These are phyloP conservation scores for Otis tarda DNA, from an alignment of 2,113 vertebrate genomes.

Conservation along the genomic window DNA sequence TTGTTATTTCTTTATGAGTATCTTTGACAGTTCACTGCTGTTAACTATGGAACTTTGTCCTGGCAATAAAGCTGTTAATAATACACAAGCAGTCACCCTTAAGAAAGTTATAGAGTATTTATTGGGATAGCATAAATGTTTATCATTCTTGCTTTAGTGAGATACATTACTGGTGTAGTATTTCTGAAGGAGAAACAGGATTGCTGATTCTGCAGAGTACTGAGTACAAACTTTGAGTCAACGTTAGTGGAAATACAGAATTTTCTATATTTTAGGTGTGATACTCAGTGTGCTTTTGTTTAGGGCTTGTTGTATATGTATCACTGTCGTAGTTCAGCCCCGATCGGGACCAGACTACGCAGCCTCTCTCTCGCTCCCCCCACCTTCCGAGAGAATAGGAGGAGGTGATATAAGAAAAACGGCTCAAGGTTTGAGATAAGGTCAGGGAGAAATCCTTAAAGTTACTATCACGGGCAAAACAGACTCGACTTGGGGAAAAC, in stretches of 20 bases:
- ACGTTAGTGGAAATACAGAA: neutral
- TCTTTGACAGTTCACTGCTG: conserved; percentile 45
- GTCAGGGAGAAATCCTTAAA: too few relatives aligned
- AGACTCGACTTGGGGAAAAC: too few relatives aligned
- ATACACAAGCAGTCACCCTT: neutral
- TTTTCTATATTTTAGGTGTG: neutral
- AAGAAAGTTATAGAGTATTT: conserved; percentile 28
- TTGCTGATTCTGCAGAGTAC: neutral
- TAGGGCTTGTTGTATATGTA: neutral
- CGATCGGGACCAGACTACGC: too few relatives aligned
- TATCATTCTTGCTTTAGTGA: neutral
- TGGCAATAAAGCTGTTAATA: conserved; percentile 45
- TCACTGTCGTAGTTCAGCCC: too few relatives aligned
- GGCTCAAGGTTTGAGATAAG: too few relatives aligned
- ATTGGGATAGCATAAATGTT: conserved; percentile 13
- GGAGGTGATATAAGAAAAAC: too few relatives aligned
- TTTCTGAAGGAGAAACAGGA: neutral
- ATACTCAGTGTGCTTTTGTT: neutral
- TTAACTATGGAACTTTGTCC: conserved; percentile 26
- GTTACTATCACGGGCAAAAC: too few relatives aligned
- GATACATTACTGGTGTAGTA: neutral
- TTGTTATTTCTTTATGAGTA: conserved; percentile 29
- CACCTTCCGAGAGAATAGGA: too few relatives aligned
- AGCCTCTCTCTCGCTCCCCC: too few relatives aligned
- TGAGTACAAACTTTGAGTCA: neutral